Base-by-base conservation (phyloP, 1,140 invertebrate species). In the Lepidurus arcticus region DNA sequence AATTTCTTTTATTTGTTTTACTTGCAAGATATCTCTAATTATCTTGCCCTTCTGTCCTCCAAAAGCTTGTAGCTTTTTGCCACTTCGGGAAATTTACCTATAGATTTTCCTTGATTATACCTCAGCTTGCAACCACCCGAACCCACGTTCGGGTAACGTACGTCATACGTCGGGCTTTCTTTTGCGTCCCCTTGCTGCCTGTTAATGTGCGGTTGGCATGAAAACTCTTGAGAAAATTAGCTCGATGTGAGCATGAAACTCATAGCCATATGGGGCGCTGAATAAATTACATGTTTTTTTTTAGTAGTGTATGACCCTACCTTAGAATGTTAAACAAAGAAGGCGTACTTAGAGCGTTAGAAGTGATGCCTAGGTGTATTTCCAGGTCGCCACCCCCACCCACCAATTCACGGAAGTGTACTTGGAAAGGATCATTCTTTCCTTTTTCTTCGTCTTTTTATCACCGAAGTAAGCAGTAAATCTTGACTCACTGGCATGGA, bases 261-360 rank as follows among this genome's bases (percentile, higher is more conserved):
- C 53, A 13, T 21, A 13, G 21, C 21, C 21, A 21, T 65, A 21
- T 65, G 53, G 21, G 21, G 21, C 21, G 0, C 3, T 65, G 16
- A 7, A 65, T 16, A 65, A 65, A 47, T 47, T 47, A 47, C 45
- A 47, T 2, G 4, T 1, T 11, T 10, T 4, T 4, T 45, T 47
- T 34, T 34, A 3, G 34, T 3, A 4, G 34, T 3, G 34, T 34
- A 4, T 34, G 34, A 4, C 47, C 76, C 47, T 76, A 44, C 34
- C 42, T 47, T 16, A 53, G 45, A 44, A 8, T 76, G 24, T 34
- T 76, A 16, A 76, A 11, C 7, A 21, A 10, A 44, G 9, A 16
- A 53, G 47, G 44, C 65, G 42, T 76, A 76, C 65, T 47, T 53
- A 76, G 11, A 34, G 65, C 76, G 44, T 47, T 76, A 75, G 8